Conservation (phyloP, 2,113 vertebrate genomes). For the Anthoscopus minutus region DNA sequence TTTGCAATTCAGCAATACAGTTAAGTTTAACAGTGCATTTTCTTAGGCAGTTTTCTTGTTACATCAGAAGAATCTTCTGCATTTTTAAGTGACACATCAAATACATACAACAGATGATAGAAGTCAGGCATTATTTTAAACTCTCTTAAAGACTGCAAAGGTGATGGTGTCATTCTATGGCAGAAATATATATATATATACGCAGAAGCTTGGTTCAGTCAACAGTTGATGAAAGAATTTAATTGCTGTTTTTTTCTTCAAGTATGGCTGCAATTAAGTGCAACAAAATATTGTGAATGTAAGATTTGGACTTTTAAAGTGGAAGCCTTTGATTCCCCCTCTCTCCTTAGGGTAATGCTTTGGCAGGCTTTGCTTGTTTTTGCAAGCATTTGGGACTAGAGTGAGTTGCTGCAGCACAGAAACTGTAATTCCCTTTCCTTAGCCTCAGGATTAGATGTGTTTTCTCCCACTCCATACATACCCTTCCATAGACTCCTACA, state of each 20-base stretch:
- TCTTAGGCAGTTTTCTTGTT: not conserved
- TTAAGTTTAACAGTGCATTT: not conserved
- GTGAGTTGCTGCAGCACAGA: not conserved
- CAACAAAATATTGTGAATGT: not conserved
- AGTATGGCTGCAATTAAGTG: not conserved
- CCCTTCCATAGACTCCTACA: not conserved
- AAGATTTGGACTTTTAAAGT: slow-evolving; percentile 7
- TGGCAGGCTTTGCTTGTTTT: not conserved
- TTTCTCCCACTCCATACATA: not conserved
- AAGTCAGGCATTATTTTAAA: slow-evolving; percentile 25
- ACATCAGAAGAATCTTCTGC: not conserved
- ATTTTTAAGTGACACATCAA: not conserved
- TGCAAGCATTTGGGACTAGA: not conserved
- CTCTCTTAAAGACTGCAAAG: not conserved
- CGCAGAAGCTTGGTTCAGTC: not conserved
- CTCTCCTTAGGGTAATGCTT: not conserved
- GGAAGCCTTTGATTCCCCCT: not conserved
- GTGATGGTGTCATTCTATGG: not conserved
- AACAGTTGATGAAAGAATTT: slow-evolving; percentile 15
- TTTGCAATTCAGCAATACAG: not conserved
- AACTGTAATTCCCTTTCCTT: not conserved
- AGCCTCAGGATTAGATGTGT: slow-evolving; percentile 7
- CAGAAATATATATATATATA: not conserved
- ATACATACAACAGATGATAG: not conserved
- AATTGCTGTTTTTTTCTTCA: not conserved